Percentiles rank a stretch among this genome's conserved stretches.
Conservation (phyloP, 2,113 vertebrate genomes). For the Rutilus rutilus region DNA sequence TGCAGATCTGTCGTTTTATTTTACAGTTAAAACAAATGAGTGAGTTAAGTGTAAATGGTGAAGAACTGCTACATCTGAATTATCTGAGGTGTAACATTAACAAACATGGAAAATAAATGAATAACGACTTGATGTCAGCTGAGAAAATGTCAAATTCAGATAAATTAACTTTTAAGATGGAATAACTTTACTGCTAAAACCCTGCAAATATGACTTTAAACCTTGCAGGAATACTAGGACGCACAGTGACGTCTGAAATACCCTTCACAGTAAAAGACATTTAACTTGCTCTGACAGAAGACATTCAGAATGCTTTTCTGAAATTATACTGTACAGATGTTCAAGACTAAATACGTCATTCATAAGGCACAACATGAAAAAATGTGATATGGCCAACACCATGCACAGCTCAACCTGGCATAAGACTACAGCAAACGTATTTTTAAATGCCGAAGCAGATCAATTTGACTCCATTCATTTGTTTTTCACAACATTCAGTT, state of each 20-base stretch:
- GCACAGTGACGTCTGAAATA: not conserved
- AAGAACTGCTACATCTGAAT: constrained; percentile 10
- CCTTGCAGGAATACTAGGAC: not conserved
- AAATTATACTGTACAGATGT: constrained; percentile 14
- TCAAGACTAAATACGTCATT: not conserved
- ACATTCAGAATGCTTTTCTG: constrained; percentile 2
- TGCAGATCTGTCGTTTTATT: not conserved
- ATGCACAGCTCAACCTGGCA: not conserved
- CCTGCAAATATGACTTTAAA: not conserved
- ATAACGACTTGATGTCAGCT: not conserved
- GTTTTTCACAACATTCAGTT: not conserved
- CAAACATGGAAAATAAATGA: constrained; percentile 6
- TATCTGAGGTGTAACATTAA: not conserved
- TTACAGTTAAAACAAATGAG: not conserved
- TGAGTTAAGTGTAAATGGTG: not conserved
- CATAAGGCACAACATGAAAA: not conserved
- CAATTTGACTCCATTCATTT: not conserved
- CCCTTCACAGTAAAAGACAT: constrained; percentile 1
- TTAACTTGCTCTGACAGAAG: constrained; percentile 2
- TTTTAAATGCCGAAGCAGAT: not conserved
- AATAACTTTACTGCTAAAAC: not conserved
- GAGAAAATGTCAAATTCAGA: not conserved
- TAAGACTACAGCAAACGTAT: not conserved
- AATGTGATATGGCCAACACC: not conserved
- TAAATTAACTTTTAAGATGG: not conserved